phyloP scores from a whole-genome alignment of 1,140 invertebrate species.

The Anastrepha ludens region DNA sequence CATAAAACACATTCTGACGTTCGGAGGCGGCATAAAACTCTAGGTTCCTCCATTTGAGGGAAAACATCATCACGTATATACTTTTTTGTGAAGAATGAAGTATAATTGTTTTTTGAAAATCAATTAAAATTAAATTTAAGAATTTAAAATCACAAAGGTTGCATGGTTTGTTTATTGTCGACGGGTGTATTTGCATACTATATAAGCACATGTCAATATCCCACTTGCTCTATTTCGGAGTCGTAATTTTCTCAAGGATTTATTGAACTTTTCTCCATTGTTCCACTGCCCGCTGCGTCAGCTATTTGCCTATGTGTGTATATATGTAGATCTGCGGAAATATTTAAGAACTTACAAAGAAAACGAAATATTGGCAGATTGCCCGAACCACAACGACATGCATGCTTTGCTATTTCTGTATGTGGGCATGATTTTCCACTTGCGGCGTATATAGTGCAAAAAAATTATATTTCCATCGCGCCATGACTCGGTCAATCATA shows the following conservation, averaged over 20 bases:
- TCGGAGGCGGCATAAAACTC: too few relatives aligned
- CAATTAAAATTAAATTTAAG: too few relatives aligned
- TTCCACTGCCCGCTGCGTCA: slow-evolving; percentile 4
- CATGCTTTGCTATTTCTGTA: neutral
- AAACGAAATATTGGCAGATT: slow-evolving; percentile 27
- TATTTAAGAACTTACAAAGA: slow-evolving; percentile 45
- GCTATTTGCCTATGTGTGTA: neutral
- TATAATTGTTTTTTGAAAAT: too few relatives aligned
- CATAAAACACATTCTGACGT: too few relatives aligned
- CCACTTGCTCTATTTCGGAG: neutral
- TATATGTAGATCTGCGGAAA: slow-evolving; percentile 17
- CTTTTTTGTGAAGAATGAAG: too few relatives aligned
- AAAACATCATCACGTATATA: too few relatives aligned
- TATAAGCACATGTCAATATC: neutral
- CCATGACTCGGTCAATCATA: slow-evolving; percentile 36
- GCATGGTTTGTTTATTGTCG: too few relatives aligned
- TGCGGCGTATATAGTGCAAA: slow-evolving; percentile 31
- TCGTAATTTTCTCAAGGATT: slow-evolving; percentile 28
- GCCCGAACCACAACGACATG: neutral
- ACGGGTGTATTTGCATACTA: too few relatives aligned
- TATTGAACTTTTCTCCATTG: slow-evolving; percentile 49
- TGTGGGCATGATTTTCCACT: slow-evolving; percentile 31
- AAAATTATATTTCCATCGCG: slow-evolving; percentile 40
- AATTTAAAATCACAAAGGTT: too few relatives aligned
- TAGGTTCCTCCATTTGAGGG: too few relatives aligned